Evolutionary conservation across 1,140 invertebrate species (phyloP), one percentile per base, ranked within the genome.

Genomic region (Hylaeus anthracinus): DNA sequence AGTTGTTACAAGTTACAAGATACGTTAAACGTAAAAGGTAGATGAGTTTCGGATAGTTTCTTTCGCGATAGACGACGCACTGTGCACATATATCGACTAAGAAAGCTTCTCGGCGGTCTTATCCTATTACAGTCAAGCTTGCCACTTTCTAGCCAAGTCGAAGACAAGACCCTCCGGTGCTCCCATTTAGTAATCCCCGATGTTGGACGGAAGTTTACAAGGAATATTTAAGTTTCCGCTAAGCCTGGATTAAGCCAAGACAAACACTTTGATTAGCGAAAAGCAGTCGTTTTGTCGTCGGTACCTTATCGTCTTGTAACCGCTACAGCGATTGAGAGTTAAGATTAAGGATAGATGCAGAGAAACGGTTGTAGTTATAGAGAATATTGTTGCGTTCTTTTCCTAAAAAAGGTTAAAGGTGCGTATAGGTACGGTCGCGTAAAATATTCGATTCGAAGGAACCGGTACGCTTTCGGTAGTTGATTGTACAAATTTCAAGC

Each of bases 191-290:
- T 92, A 92, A 91, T 92, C 90, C 83, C 79, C 86, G 87, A 84
- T 82, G 88, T 89, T 89, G 86, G 88, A 87, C 87, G 85, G 83
- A 87, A 92, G 91, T 92, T 92, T 92, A 92, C 90, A 92, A 92
- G 91, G 91, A 92, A 92, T 92, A 92, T 91, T 92, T 92, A 90
- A 92, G 91, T 91, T 90, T 86, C 89, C 87, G 87, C 90, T 92
- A 90, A 92, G 90, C 90, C 84, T 72, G 91, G 91, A 92, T 92
- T 92, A 92, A 92, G 86, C 86, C 74, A 88, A 87, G 87, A 89
- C 85, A 88, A 90, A 90, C 88, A 91, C 90, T 90, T 92, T 92
- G 91, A 92, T 92, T 92, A 92, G 86, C 85, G 87, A 86, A 88
- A 87, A 90, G 88, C 89, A 88, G 90, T 26, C 26, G 90, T 91